Percentiles rank a stretch among this genome's conserved stretches.
Conservation (phyloP, 2,113 vertebrate genomes). For the Circaetus cinerascens region DNA sequence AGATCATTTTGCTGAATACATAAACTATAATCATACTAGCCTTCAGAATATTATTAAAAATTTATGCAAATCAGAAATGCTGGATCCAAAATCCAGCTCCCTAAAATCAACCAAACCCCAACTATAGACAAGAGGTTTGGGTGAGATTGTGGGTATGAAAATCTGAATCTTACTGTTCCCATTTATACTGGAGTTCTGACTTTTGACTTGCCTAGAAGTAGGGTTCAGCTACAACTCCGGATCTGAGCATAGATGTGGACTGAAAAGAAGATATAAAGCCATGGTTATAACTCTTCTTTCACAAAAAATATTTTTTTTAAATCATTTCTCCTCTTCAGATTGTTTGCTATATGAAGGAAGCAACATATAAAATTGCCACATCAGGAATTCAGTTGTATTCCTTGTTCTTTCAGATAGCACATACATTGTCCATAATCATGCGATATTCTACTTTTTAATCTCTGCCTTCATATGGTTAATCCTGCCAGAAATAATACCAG, state of each 20-base stretch:
- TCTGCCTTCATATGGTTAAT: not conserved
- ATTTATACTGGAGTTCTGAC: not conserved
- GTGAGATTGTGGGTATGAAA: not conserved
- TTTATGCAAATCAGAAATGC: not conserved
- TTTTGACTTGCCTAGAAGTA: not conserved
- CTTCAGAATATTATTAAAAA: not conserved
- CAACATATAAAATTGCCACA: not conserved
- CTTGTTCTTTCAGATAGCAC: not conserved
- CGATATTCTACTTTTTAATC: not conserved
- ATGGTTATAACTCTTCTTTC: not conserved
- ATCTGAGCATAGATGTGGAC: not conserved
- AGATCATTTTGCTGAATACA: not conserved
- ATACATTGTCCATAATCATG: not conserved
- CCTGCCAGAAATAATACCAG: not conserved
- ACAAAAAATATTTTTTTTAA: not conserved
- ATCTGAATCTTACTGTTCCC: not conserved
- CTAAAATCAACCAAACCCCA: not conserved
- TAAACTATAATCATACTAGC: not conserved
- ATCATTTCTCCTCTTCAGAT: not conserved
- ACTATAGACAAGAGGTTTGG: not conserved
- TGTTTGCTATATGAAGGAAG: not conserved
- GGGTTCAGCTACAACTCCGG: not conserved
- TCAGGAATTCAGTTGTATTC: not conserved
- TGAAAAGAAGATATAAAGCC: not conserved
- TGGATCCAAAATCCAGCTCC: not conserved